A percentile compares a stretch with the other conserved stretches of the same genome.
Evolutionary conservation across 2,797 vertebrate genomes (phyloP).

Genomic region (Brotogeris chrysoptera): DNA sequence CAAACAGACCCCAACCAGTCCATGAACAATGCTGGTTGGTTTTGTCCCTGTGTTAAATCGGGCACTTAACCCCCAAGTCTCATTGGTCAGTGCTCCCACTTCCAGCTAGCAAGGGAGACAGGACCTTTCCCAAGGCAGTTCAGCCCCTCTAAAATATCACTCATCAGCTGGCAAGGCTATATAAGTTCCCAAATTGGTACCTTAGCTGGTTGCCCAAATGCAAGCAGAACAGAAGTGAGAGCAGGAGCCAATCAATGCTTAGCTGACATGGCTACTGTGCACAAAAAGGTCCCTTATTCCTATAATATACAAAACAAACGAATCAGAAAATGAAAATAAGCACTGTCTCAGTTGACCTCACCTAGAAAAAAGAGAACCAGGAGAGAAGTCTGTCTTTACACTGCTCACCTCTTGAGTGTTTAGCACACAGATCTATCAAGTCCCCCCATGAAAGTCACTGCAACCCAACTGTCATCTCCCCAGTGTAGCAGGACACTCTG

Average conservation of each 20-base stretch:
- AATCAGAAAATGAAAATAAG: not conserved
- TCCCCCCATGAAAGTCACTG: not conserved
- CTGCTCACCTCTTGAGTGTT: not conserved
- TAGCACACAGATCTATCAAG: not conserved
- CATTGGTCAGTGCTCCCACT: not conserved
- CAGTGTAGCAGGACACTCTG: not conserved
- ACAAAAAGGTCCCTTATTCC: not conserved
- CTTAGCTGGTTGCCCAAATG: not conserved
- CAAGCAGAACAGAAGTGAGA: not conserved
- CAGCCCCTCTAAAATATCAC: not conserved
- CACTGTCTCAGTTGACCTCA: not conserved
- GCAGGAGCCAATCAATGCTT: not conserved
- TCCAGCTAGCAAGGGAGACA: not conserved
- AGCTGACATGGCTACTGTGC: not conserved
- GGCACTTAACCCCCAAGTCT: accelerated
- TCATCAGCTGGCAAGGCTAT: not conserved
- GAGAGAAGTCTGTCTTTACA: not conserved
- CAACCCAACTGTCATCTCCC: not conserved
- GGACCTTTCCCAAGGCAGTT: not conserved
- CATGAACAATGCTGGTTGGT: not conserved
- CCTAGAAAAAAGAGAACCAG: not conserved
- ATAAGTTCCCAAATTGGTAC: not conserved
- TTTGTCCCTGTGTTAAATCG: accelerated
- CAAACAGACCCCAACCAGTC: not conserved
- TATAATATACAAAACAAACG: not conserved